phyloP scores from a whole-genome alignment of 2,888 invertebrate species.

The Perizoma affinitatum region DNA sequence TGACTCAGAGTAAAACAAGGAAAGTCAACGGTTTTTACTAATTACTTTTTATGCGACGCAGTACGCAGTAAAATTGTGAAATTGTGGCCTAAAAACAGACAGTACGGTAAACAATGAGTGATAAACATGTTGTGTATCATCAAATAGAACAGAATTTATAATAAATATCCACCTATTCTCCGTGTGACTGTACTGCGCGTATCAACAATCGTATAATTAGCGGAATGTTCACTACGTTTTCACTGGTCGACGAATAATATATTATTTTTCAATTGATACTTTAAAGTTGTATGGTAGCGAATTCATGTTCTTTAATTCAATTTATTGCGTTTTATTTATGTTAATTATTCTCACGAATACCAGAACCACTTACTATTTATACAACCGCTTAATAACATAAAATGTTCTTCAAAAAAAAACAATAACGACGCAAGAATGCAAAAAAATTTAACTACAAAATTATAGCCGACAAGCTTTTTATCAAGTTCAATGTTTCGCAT shows the following conservation, averaged over 20 bases:
- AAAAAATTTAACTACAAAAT: constrained; percentile 31
- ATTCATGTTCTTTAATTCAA: too few relatives aligned
- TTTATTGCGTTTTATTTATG: too few relatives aligned
- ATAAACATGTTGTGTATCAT: constrained; percentile 24
- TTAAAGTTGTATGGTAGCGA: too few relatives aligned
- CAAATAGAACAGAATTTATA: constrained; percentile 4
- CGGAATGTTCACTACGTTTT: too few relatives aligned
- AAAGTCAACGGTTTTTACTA: constrained; percentile 8
- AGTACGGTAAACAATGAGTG: constrained; percentile 23
- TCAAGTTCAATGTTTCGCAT: constrained; percentile 17
- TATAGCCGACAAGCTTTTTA: constrained; percentile 20
- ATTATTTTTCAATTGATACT: too few relatives aligned
- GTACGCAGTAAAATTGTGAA: constrained; percentile 14
- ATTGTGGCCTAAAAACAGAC: constrained; percentile 13
- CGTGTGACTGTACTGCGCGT: constrained; percentile 3
- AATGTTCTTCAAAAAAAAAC: not conserved
- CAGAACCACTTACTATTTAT: not conserved
- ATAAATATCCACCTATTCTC: constrained; percentile 15
- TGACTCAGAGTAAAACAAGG: constrained; percentile 13
- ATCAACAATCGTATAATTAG: too few relatives aligned
- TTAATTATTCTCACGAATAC: too few relatives aligned
- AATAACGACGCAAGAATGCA: constrained; percentile 11
- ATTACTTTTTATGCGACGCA: constrained; percentile 1
- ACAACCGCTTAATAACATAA: not conserved
- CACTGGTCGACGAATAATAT: too few relatives aligned